Evolutionary conservation across 2,113 vertebrate species (phyloP).

Genomic region (Malaclemys terrapin): DNA sequence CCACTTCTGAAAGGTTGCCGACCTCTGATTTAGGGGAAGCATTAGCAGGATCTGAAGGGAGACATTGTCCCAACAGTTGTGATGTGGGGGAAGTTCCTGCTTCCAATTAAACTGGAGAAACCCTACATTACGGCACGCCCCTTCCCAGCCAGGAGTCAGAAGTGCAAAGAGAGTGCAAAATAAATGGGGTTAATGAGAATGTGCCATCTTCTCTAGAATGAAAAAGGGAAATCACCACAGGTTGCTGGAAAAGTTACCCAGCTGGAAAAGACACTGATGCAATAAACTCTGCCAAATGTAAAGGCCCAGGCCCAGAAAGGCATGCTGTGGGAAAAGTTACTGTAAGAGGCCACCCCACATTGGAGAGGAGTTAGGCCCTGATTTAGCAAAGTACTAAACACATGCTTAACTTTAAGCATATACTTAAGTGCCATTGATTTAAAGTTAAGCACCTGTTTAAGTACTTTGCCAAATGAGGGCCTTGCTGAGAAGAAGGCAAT

Average conservation of each 20-base stretch:
- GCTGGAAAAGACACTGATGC: neutral
- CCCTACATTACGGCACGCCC: neutral
- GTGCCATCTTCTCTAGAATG: rapidly evolving
- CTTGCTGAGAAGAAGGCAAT: rapidly evolving
- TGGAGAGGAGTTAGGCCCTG: neutral
- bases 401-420: neutral
- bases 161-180: neutral
- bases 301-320: neutral
- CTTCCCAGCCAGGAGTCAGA: neutral
- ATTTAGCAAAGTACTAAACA: neutral
- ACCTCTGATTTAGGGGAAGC: neutral
- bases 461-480: neutral
- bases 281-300: neutral
- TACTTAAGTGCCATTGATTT: neutral
- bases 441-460: neutral
- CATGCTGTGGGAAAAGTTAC: neutral
- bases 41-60: neutral
- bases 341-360: rapidly evolving
- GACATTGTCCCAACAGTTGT: neutral
- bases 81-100: constrained; percentile 2
- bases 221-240: neutral
- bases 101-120: neutral
- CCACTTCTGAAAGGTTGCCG: no score
- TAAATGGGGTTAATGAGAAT: rapidly evolving
- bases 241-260: neutral